Conservation (phyloP, 2,113 vertebrate species). For the Sitta europaea region DNA sequence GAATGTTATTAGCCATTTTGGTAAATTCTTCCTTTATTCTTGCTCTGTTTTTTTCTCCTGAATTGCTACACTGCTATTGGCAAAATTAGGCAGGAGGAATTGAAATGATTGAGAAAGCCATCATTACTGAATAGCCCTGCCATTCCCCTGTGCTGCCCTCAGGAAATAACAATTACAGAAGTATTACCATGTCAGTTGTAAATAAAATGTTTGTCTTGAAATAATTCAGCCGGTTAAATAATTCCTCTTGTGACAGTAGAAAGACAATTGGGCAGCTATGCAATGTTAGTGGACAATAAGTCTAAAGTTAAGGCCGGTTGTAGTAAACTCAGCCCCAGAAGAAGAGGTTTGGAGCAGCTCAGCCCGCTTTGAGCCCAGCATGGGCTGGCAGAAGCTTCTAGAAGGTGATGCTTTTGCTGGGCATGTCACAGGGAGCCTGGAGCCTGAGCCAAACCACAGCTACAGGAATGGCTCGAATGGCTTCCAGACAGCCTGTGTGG, state of each 20-base stretch:
- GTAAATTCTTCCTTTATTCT: slow-evolving; percentile 23
- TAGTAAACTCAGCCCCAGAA: neutral
- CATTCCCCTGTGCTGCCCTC: neutral
- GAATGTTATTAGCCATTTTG: neutral
- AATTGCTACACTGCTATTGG: neutral
- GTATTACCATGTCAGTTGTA: neutral
- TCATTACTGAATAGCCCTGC: neutral
- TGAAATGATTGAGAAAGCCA: neutral
- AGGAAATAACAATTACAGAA: neutral
- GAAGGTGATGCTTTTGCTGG: neutral
- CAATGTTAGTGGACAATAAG: neutral
- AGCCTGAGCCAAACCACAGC: slow-evolving; percentile 23
- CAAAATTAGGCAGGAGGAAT: neutral
- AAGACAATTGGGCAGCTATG: neutral
- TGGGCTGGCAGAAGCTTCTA: neutral
- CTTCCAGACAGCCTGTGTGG: neutral
- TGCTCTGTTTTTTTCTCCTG: neutral
- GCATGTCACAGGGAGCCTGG: rapidly evolving
- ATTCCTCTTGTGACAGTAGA: neutral
- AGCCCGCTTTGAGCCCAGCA: rapidly evolving
- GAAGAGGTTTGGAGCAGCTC: rapidly evolving
- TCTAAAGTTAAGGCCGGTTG: neutral
- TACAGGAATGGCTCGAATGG: neutral
- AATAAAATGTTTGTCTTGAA: neutral
- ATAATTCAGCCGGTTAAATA: neutral